phyloP scores from a whole-genome alignment of 2,113 vertebrate genomes.

The Hypanus sabinus region DNA sequence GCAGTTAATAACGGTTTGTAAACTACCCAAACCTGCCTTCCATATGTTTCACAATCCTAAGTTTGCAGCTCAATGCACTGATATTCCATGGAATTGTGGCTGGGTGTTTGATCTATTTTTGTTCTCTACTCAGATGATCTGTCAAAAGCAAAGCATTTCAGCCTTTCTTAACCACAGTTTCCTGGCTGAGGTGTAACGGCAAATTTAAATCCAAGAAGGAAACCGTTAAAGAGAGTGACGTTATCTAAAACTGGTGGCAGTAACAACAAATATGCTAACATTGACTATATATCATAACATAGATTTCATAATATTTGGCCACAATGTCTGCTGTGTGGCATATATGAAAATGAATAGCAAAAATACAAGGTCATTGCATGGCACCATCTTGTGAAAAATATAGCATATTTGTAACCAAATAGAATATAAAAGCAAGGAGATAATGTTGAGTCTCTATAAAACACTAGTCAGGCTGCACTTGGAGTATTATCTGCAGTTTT shows the following conservation, averaged over 20 bases:
- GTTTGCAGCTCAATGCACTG: background rate
- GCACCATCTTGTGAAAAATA: background rate
- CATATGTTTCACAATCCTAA: constrained; percentile 29
- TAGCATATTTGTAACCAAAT: background rate
- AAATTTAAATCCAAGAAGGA: constrained; percentile 17
- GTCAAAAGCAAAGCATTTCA: constrained; percentile 25
- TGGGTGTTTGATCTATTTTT: background rate
- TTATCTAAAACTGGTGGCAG: background rate
- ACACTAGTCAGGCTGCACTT: too few relatives aligned
- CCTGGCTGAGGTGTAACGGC: constrained; percentile 26
- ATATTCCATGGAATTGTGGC: constrained; percentile 19
- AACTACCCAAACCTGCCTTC: background rate
- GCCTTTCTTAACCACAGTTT: constrained; percentile 24
- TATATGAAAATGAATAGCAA: background rate
- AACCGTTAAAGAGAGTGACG: constrained; percentile 21
- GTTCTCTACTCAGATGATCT: background rate
- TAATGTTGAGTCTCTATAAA: too few relatives aligned
- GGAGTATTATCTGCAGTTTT: too few relatives aligned
- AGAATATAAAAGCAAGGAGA: too few relatives aligned
- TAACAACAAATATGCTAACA: background rate
- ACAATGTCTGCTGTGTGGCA: background rate
- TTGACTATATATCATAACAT: background rate
- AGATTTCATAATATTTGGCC: background rate
- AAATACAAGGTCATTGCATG: background rate
- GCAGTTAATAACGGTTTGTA: constrained; percentile 33